Evolutionary conservation across 1,140 invertebrate genomes (phyloP).

Genomic region (Drosophila kepulauana): DNA sequence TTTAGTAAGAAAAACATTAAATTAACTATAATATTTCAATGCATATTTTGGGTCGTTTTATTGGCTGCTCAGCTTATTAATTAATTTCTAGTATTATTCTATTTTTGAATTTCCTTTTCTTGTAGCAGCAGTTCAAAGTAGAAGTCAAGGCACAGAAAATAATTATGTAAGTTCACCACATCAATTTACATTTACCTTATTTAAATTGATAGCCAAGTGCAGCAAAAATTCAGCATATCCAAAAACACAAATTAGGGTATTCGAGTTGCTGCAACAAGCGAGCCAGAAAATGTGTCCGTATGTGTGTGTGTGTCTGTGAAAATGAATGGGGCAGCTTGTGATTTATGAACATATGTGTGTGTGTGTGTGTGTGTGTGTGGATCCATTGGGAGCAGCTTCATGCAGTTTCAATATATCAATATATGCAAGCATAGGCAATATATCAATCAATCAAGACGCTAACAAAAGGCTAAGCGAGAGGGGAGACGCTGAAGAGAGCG

Average conservation of each 20-base stretch:
- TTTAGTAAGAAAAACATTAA: no score
- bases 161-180: no score
- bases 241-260: slow-evolving; percentile 15
- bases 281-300: background rate
- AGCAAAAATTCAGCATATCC: background rate
- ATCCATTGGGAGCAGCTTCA: slow-evolving; percentile 11
- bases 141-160: no score
- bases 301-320: background rate
- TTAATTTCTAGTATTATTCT: no score
- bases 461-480: background rate
- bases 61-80: no score
- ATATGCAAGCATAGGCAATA: slow-evolving; percentile 12
- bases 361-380: background rate
- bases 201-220: no score
- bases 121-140: no score
- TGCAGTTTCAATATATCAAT: slow-evolving; percentile 48
- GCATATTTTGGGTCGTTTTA: no score
- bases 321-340: slow-evolving; percentile 4
- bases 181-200: no score
- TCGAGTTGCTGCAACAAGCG: background rate
- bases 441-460: slow-evolving; percentile 16
- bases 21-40: no score
- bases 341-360: slow-evolving; percentile 22
- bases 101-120: no score
- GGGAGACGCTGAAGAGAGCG: background rate